These are phyloP conservation scores for Protobothrops flavoviridis DNA, from an alignment of 2,113 vertebrate species.

Conservation along the genomic window DNA sequence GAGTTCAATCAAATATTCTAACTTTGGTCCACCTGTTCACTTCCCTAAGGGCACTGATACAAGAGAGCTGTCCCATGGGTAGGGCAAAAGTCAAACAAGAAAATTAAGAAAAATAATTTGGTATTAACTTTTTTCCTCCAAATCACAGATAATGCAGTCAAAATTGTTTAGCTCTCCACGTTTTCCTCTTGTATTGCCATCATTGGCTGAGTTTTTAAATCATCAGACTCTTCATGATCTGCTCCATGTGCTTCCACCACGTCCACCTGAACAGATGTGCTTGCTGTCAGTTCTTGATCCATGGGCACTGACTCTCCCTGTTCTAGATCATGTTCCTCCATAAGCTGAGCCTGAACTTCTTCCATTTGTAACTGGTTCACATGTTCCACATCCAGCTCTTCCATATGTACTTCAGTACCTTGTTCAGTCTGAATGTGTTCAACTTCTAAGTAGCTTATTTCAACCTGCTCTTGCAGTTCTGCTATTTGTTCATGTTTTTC, in stretches of 20 bases:
- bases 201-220: constrained; percentile 54
- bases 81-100: constrained; percentile 56
- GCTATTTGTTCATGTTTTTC: constrained; percentile 71
- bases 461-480: constrained; percentile 78
- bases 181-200: constrained; percentile 50
- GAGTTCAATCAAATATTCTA: constrained; percentile 59
- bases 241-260: constrained; percentile 38
- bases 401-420: constrained; percentile 79
- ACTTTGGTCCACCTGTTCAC: constrained; percentile 72
- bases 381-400: constrained; percentile 76
- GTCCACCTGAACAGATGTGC: constrained; percentile 41
- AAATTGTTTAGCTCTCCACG: constrained; percentile 48
- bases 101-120: constrained; percentile 66
- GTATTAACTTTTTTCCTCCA: constrained; percentile 52
- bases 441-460: constrained; percentile 80
- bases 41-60: constrained; percentile 50
- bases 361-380: constrained; percentile 80
- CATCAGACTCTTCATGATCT: constrained; percentile 52
- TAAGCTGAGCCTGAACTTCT: constrained; percentile 76
- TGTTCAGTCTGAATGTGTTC: constrained; percentile 81
- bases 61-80: constrained; percentile 28
- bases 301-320: constrained; percentile 66
- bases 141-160: constrained; percentile 35
- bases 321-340: constrained; percentile 68
- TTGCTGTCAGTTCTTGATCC: constrained; percentile 63